phyloP scores from a whole-genome alignment of 23 tunicate species.

The Aplidium turbinatum region DNA sequence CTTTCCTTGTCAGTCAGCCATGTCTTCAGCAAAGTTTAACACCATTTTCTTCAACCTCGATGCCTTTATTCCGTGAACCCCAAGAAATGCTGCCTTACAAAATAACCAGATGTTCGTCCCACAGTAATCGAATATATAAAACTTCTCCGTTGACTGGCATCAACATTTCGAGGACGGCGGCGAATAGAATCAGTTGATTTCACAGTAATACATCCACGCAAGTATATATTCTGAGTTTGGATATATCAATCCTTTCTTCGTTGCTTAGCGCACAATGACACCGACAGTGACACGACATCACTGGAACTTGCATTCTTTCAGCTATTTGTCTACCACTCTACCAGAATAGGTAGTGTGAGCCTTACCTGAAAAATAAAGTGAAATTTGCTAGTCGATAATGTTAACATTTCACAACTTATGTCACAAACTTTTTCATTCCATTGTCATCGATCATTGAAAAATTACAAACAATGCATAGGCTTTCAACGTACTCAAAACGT shows the following conservation, averaged over 20 bases:
- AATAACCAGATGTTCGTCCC: not conserved
- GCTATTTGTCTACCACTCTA: constrained; percentile 1
- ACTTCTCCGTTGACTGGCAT: not conserved
- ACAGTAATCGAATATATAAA: constrained; percentile 4
- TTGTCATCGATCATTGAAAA: no score
- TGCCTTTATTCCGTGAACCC: constrained; percentile 2
- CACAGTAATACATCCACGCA: constrained; percentile 7
- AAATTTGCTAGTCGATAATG: no score
- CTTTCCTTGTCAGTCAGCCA: constrained; percentile 29
- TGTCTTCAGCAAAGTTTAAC: constrained; percentile 9
- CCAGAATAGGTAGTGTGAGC: constrained; percentile 9
- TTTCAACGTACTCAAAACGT: no score
- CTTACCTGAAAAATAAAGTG: constrained; percentile 21
- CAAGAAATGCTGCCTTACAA: constrained; percentile 19
- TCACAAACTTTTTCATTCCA: no score
- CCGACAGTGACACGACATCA: not conserved
- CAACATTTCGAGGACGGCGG: constrained; percentile 20
- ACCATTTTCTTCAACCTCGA: constrained; percentile 16
- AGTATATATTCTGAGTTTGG: constrained; percentile 1
- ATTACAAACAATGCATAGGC: no score
- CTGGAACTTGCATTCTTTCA: not conserved
- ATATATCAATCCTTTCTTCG: not conserved
- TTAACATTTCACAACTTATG: no score
- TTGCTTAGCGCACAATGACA: not conserved
- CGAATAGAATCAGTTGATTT: constrained; percentile 3